Conservation (phyloP, 2,113 vertebrate species). For the Felis chaus region DNA sequence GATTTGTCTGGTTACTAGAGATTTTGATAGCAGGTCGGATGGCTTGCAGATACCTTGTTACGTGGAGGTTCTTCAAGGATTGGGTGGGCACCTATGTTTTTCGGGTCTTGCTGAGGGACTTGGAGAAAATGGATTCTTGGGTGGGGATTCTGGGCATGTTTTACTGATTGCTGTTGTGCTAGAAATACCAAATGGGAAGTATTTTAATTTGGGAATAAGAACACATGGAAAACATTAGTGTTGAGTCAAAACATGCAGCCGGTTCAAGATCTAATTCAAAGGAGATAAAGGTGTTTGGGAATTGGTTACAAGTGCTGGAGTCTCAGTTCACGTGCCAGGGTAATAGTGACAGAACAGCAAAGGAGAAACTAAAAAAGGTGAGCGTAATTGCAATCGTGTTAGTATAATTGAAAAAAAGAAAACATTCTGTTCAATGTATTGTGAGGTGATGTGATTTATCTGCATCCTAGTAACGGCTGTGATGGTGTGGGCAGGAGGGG, state of each 20-base stretch:
- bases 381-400: constrained; percentile 52
- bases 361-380: constrained; percentile 62
- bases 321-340: constrained; percentile 52
- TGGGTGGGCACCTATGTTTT: neutral
- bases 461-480: constrained; percentile 45
- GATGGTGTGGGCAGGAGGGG: neutral
- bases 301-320: constrained; percentile 72
- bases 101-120: neutral
- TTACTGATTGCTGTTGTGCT: constrained; percentile 72
- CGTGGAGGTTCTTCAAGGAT: neutral
- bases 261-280: constrained; percentile 77
- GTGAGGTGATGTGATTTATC: constrained; percentile 38
- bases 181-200: constrained; percentile 73
- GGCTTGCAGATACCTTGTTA: neutral
- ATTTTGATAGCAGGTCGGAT: neutral
- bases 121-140: constrained; percentile 26
- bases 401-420: constrained; percentile 51
- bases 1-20: neutral
- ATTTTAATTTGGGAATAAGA: constrained; percentile 72
- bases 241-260: constrained; percentile 69
- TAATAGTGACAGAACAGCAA: constrained; percentile 41
- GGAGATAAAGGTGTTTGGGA: constrained; percentile 72
- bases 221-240: constrained; percentile 75
- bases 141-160: constrained; percentile 45
- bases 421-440: constrained; percentile 44